A percentile compares a stretch with the other conserved stretches of the same genome.
phyloP scores from a whole-genome alignment of 2,888 invertebrate species.

The Galeopsomyia nigrocyanea region DNA sequence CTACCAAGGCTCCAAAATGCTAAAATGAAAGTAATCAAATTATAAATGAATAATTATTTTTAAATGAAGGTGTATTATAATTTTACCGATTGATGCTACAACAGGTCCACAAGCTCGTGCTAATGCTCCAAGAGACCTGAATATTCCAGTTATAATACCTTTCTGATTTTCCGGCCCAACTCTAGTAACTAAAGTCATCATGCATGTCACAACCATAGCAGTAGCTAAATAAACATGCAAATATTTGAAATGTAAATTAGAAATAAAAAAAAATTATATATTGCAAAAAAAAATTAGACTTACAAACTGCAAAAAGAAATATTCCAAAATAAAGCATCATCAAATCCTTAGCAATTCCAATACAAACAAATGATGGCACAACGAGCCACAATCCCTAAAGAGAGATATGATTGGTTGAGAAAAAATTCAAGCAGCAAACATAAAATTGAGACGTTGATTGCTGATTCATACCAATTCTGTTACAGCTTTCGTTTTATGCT shows the following conservation, averaged over 20 bases:
- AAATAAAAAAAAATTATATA: conserved; percentile 19
- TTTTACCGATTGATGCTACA: conserved; percentile 83
- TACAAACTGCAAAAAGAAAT: conserved; percentile 90
- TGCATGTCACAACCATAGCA: conserved; percentile 94
- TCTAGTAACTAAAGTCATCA: conserved; percentile 92
- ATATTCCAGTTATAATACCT: conserved; percentile 93
- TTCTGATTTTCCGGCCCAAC: conserved; percentile 86
- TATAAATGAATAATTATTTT: conserved; percentile 8
- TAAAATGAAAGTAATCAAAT: conserved; percentile 64
- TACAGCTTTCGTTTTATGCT: conserved; percentile 78
- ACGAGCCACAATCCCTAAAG: conserved; percentile 83
- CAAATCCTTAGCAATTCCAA: conserved; percentile 79
- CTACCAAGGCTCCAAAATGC: conserved; percentile 95
- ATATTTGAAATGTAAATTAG: conserved; percentile 43
- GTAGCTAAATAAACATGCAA: conserved; percentile 74
- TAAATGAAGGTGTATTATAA: neutral
- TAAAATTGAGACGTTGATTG: neutral
- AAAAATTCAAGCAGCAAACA: too few species aligned
- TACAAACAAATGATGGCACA: conserved; percentile 87
- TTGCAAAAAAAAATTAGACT: conserved; percentile 67
- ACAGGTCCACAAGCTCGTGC: conserved; percentile 94
- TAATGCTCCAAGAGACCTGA: conserved; percentile 93
- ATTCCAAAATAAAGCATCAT: conserved; percentile 84
- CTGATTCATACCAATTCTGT: conserved; percentile 73
- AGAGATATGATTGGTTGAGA: conserved; percentile 25